A percentile compares a stretch with the other conserved stretches of the same genome.
These are phyloP conservation scores for Entelurus aequoreus DNA, from an alignment of 2,113 vertebrate species.

Conservation along the genomic window DNA sequence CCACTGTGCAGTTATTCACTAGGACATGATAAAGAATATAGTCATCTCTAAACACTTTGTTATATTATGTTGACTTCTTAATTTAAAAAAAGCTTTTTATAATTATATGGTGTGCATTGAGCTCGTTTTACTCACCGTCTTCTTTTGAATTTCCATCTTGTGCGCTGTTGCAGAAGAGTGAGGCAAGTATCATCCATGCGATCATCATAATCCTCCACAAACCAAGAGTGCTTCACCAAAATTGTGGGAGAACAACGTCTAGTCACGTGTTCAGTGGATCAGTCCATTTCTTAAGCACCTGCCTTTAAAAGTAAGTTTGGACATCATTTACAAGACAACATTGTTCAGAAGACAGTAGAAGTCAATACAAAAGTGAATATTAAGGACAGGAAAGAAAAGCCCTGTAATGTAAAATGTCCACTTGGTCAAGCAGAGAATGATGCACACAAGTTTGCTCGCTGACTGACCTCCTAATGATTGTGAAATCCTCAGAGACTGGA, in stretches of 20 bases:
- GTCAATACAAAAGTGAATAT: background rate
- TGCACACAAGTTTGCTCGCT: slow-evolving; percentile 13
- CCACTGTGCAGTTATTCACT: too few species aligned
- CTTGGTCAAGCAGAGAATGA: slow-evolving; percentile 3
- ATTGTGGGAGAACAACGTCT: background rate
- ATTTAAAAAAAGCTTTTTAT: too few species aligned
- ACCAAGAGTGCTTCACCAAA: background rate
- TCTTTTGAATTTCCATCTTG: slow-evolving; percentile 8
- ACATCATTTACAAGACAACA: background rate
- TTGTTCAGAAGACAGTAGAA: background rate
- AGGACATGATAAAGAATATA: too few species aligned
- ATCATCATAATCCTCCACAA: slow-evolving; percentile 14
- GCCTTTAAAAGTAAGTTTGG: background rate
- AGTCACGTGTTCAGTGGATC: background rate
- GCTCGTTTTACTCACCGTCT: slow-evolving; percentile 21
- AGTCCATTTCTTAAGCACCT: background rate
- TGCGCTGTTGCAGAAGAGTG: slow-evolving; percentile 13
- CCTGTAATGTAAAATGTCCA: background rate
- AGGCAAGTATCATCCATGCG: slow-evolving; percentile 22
- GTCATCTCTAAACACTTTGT: too few species aligned
- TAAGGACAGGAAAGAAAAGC: background rate
- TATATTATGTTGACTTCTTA: too few species aligned
- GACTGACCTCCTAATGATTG: slow-evolving; percentile 10
- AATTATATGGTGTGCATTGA: background rate
- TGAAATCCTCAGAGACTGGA: slow-evolving; percentile 33